These are phyloP conservation scores for Aphelenchoides avenae DNA, from an alignment of 1,140 invertebrate species.

Conservation along the genomic window DNA sequence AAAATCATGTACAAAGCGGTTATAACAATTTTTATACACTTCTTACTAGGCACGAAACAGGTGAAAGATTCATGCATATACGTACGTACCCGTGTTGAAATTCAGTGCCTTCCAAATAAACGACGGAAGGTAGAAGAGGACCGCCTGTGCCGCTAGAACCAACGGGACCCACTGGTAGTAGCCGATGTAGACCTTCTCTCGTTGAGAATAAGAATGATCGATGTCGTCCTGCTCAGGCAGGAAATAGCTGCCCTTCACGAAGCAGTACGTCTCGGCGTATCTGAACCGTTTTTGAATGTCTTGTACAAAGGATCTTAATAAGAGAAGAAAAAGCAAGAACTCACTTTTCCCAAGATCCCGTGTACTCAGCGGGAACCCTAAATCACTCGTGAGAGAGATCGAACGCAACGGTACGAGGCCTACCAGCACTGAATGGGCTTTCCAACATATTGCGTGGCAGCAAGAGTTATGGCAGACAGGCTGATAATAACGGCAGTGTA, in stretches of 20 bases:
- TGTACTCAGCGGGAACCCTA: conserved; percentile 63
- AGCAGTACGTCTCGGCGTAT: conserved; percentile 59
- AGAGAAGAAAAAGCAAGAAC: conserved; percentile 24
- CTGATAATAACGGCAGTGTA: conserved; percentile 64
- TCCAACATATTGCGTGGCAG: conserved; percentile 64
- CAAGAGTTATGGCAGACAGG: conserved; percentile 63
- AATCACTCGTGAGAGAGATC: conserved; percentile 4
- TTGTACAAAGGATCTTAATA: conserved; percentile 22
- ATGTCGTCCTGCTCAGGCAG: conserved; percentile 51
- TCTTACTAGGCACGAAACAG: background rate
- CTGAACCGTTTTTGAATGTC: too few relatives aligned
- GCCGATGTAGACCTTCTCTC: conserved; percentile 43
- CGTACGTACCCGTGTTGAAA: conserved; percentile 44
- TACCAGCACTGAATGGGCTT: conserved; percentile 59
- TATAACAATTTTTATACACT: conserved; percentile 2
- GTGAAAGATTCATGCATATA: background rate
- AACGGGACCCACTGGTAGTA: conserved; percentile 65
- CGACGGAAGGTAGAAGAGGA: conserved; percentile 56
- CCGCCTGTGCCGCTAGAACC: conserved; percentile 52
- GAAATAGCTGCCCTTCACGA: conserved; percentile 57
- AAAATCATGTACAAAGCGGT: conserved; percentile 3
- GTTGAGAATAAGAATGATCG: conserved; percentile 42
- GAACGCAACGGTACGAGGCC: background rate
- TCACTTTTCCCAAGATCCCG: conserved; percentile 63
- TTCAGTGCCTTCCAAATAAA: conserved; percentile 56